A percentile compares a stretch with the other conserved stretches of the same genome.
Evolutionary conservation across 2,888 invertebrate genomes (phyloP).

Genomic region (Lottia gigantea): DNA sequence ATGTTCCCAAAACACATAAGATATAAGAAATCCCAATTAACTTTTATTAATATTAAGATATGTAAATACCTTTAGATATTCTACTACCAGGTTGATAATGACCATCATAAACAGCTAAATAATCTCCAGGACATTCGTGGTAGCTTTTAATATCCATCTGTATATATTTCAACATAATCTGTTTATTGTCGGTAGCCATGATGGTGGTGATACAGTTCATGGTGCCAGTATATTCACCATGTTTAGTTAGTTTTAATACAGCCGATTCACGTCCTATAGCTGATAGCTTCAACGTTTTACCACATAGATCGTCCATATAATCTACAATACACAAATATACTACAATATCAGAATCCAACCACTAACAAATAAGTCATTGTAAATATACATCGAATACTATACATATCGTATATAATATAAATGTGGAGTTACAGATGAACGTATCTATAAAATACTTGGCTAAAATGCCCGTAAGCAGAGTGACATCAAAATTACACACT

Average conservation of each 20-base stretch:
- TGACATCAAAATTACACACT: no score
- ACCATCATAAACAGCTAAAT: neutral
- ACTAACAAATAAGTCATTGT: no score
- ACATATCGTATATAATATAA: no score
- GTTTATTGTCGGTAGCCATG: neutral
- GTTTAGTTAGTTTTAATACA: neutral
- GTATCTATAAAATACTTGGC: no score
- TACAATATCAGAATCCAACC: no score
- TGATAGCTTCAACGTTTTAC: neutral
- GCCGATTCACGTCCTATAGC: neutral
- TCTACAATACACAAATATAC: neutral
- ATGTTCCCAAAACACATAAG: no score
- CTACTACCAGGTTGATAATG: neutral
- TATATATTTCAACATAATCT: neutral
- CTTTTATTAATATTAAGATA: no score
- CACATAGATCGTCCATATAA: constrained; percentile 1
- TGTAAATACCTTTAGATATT: neutral
- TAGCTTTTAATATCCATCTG: neutral
- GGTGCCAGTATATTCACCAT: neutral
- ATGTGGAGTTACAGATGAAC: no score
- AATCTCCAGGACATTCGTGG: neutral
- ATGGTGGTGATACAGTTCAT: neutral
- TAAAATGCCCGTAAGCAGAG: no score
- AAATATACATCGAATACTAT: no score
- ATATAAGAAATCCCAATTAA: no score